phyloP scores from a whole-genome alignment of 2,113 vertebrate genomes.

The Castor canadensis region DNA sequence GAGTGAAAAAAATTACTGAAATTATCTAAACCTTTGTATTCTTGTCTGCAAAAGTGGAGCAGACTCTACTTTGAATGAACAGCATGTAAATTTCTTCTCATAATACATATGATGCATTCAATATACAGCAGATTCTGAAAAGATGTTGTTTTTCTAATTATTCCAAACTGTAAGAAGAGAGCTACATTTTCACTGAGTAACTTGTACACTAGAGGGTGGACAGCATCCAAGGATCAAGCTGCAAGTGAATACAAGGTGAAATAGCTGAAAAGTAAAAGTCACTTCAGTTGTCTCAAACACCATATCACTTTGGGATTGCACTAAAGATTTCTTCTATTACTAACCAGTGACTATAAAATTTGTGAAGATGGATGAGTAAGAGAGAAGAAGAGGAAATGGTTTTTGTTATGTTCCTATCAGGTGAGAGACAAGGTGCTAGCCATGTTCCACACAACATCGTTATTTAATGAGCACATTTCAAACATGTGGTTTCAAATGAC shows the following conservation, averaged over 20 bases:
- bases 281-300: background rate
- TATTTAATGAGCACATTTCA: background rate
- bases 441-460: background rate
- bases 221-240: background rate
- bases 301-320: background rate
- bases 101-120: background rate
- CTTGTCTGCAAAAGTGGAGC: background rate
- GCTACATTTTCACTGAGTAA: background rate
- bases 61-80: background rate
- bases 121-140: background rate
- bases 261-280: background rate
- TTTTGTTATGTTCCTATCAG: background rate
- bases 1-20: background rate
- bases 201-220: background rate
- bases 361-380: background rate
- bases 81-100: background rate
- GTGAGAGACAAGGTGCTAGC: background rate
- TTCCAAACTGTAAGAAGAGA: background rate
- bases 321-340: background rate
- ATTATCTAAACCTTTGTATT: background rate
- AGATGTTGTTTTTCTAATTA: constrained; percentile 3
- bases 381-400: background rate
- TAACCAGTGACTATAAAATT: background rate
- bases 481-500: background rate
- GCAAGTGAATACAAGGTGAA: background rate